phyloP scores from a whole-genome alignment of 2,888 invertebrate species.

The Leptodirus hochenwartii region DNA sequence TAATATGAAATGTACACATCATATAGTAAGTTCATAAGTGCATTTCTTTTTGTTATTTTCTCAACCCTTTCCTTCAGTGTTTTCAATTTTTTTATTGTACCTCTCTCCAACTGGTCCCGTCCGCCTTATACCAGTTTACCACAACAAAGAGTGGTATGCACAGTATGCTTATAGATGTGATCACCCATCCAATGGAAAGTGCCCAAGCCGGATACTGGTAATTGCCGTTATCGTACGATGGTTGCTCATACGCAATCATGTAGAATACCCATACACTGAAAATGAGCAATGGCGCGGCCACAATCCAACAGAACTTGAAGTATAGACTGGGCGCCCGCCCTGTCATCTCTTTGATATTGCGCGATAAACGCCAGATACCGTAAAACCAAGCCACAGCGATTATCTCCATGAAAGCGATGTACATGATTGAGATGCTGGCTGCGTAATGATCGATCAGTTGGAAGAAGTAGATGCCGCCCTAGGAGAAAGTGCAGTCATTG shows the following conservation, averaged over 20 bases:
- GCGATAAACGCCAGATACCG: conserved; percentile 60
- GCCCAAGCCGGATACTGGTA: conserved; percentile 74
- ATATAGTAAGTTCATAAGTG: too few species aligned
- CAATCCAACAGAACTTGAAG: conserved; percentile 71
- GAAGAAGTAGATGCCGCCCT: conserved; percentile 85
- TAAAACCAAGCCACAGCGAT: conserved; percentile 87
- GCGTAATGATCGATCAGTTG: conserved; percentile 87
- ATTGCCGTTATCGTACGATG: conserved; percentile 63
- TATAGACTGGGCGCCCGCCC: conserved; percentile 62
- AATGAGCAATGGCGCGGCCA: conserved; percentile 63
- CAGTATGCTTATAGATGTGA: conserved; percentile 62
- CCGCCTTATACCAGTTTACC: conserved; percentile 47
- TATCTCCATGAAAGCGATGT: conserved; percentile 84
- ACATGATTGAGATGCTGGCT: conserved; percentile 81
- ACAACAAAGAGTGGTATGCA: conserved; percentile 74
- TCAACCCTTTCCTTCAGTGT: too few species aligned
- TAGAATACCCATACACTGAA: conserved; percentile 78
- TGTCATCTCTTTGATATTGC: conserved; percentile 81
- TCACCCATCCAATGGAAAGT: conserved; percentile 70
- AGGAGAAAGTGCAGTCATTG: conserved; percentile 15
- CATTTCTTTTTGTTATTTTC: too few species aligned
- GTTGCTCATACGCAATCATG: conserved; percentile 71
- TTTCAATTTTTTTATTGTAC: conserved; percentile 32
- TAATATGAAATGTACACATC: too few species aligned
- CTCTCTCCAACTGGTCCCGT: conserved; percentile 52